Evolutionary conservation across 64 coral and sea anemone genomes (phyloP).

Genomic region (Montipora efflorescens): DNA sequence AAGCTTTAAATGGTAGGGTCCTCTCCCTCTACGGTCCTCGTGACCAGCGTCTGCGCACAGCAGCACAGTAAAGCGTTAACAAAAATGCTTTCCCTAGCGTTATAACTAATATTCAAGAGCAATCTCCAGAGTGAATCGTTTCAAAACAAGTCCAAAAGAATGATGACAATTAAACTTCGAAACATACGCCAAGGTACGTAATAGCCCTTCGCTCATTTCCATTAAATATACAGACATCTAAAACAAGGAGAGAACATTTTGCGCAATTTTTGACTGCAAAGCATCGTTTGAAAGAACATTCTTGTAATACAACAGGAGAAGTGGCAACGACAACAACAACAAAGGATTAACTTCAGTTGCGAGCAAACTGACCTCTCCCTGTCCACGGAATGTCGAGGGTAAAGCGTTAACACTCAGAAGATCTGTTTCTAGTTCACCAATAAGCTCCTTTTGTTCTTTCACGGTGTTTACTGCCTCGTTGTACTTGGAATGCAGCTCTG

Average conservation of each 20-base stretch:
- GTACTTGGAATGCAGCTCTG: slow-evolving; percentile 85
- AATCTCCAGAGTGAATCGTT: no score
- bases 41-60: no score
- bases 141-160: no score
- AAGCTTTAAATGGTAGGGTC: no score
- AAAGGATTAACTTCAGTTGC: not conserved
- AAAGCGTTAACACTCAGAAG: slow-evolving; percentile 96
- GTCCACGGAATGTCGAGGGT: slow-evolving; percentile 85
- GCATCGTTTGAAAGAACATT: not conserved
- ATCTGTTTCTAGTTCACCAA: slow-evolving; percentile 89
- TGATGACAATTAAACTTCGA: no score
- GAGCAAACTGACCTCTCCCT: slow-evolving; percentile 81
- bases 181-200: no score
- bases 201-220: not conserved
- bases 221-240: not conserved
- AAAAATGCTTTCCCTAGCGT: no score
- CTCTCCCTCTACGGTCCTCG: no score
- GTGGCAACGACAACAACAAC: not conserved
- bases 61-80: no score
- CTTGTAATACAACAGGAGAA: no score
- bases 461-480: slow-evolving; percentile 85
- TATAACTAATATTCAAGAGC: no score
- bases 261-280: not conserved
- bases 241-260: not conserved
- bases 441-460: slow-evolving; percentile 93